Evolutionary conservation across 2,888 invertebrate species (phyloP), one percentile per base, ranked within the genome.

Genomic region (Bugulina stolonifera): DNA sequence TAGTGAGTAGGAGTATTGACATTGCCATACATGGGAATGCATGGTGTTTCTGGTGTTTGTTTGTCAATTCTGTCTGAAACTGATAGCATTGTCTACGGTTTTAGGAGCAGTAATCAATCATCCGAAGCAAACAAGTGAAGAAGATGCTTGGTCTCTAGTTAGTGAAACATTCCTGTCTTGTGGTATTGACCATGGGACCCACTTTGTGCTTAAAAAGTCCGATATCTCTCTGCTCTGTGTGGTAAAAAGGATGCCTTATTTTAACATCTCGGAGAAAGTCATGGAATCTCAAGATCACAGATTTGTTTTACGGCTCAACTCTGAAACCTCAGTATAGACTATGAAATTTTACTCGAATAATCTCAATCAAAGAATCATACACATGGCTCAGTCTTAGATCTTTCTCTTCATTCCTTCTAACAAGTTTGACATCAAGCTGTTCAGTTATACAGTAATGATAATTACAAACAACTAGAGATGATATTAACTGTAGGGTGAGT

Each of bases 91-190:
- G 10, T 55, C 14, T 23, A 18, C 25, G 78, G 77, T 2, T 77
- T 85, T 81, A 91, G 91, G 73, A 93, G 93, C 74, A 91, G 91
- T 79, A 93, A 93, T 81, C 86, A 86, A 73, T 89, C 91, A 72
- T 88, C 89, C 58, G 18, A 74, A 70, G 29, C 52, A 35, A 29
- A 27, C 29, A 3, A 35, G 58, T 25, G 57, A 75, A 35, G 87
- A 92, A n/a, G 95, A 96, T 81, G 92, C 94, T 54, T 99, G 99
- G 99, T 93, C 96, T 1, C 87, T 97, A 69, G 91, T 97, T 76
- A 95, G 95, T 77, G 95, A 96, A 79, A 93, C 93, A 79, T 88
- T 94, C 35, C 88, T 95, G 0, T 94, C 96, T 0, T 87, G 95
- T 5, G 91, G 93, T 0, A 88, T 98, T 27, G 89, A 90, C 0